Conservation (phyloP, 1,140 invertebrate genomes). For the Wiebesia pumilae region DNA sequence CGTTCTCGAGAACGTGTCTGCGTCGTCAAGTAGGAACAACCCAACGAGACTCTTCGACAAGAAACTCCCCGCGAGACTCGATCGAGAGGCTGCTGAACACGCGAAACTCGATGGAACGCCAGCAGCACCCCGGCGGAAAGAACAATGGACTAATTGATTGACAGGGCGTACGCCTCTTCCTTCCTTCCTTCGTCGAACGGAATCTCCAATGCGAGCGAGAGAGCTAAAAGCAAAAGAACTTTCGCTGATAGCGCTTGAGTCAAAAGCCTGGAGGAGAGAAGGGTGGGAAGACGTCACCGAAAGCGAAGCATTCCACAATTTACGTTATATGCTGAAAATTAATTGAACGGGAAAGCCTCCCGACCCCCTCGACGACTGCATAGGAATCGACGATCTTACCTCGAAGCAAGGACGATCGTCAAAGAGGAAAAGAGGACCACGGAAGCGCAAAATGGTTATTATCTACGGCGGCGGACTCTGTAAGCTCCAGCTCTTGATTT, state of each 20-base stretch:
- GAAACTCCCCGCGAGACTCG: background rate
- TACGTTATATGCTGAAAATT: background rate
- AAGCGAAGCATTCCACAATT: background rate
- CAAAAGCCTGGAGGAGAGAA: background rate
- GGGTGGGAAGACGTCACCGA: background rate
- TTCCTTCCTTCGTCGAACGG: no score
- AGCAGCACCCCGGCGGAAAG: background rate
- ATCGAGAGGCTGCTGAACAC: background rate
- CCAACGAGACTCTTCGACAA: constrained; percentile 54
- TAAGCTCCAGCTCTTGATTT: constrained; percentile 67
- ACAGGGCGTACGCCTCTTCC: background rate
- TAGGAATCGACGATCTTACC: background rate
- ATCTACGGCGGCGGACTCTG: constrained; percentile 58
- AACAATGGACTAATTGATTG: constrained; percentile 33
- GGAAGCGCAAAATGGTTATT: constrained; percentile 71
- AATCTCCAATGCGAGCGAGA: no score
- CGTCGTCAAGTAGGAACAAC: constrained; percentile 5
- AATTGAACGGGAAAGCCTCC: constrained; percentile 10
- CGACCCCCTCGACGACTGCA: background rate
- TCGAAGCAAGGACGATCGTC: background rate
- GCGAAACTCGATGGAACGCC: background rate
- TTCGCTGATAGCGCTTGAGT: background rate
- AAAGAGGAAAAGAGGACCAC: constrained; percentile 14
- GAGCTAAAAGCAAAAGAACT: no score
- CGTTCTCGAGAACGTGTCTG: background rate